phyloP scores from a whole-genome alignment of 1,140 invertebrate species.

The Lutraria rhynchaena region DNA sequence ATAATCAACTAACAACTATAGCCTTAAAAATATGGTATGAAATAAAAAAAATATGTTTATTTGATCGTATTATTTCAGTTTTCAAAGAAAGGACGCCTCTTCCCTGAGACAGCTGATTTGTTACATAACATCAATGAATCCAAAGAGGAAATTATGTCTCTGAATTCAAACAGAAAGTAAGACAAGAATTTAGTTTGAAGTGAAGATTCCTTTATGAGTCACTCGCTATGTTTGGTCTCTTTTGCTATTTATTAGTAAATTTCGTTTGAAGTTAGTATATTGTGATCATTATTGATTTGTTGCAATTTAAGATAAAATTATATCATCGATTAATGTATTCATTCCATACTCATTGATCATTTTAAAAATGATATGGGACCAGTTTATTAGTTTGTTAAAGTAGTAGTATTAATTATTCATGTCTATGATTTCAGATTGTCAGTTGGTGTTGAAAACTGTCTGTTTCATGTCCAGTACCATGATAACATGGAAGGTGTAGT shows the following conservation, averaged over 20 bases:
- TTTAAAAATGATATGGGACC: neutral
- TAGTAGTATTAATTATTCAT: neutral
- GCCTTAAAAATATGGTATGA: too few species aligned
- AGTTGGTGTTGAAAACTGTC: constrained; percentile 74
- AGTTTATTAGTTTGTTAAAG: neutral
- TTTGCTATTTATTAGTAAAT: too few species aligned
- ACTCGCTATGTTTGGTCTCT: too few species aligned
- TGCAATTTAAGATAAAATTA: neutral
- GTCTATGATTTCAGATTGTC: constrained; percentile 73
- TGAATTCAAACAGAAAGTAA: constrained; percentile 56
- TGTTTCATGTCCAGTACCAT: constrained; percentile 80
- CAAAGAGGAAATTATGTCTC: constrained; percentile 13
- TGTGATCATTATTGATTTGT: too few species aligned
- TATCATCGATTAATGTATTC: neutral
- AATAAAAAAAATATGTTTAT: too few species aligned
- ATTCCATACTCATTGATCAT: neutral
- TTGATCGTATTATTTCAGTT: too few species aligned
- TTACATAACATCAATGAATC: constrained; percentile 44
- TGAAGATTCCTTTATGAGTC: too few species aligned
- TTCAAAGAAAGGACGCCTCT: constrained; percentile 53
- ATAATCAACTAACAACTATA: too few species aligned
- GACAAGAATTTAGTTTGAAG: too few species aligned
- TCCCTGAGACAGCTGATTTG: constrained; percentile 46
- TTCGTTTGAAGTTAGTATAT: too few species aligned
- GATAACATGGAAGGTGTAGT: constrained; percentile 80